phyloP scores from a whole-genome alignment of 1,140 invertebrate species.

The Venturia canescens region DNA sequence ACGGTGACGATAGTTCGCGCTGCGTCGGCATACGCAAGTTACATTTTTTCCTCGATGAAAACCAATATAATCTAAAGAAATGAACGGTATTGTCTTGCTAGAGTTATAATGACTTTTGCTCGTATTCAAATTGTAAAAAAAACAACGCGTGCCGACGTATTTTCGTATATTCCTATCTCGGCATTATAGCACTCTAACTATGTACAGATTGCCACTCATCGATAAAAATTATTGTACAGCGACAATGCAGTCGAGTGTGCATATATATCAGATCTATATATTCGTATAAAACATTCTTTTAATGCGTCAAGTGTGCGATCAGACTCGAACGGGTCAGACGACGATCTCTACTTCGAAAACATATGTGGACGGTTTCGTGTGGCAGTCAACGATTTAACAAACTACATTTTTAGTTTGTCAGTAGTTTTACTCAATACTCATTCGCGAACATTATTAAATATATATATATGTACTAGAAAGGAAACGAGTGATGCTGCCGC shows the following conservation, averaged over 20 bases:
- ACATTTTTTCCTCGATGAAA: background rate
- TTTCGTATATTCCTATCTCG: background rate
- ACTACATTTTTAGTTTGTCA: no score
- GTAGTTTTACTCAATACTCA: no score
- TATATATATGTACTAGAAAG: no score
- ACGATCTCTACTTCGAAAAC: background rate
- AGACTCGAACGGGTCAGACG: background rate
- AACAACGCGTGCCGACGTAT: background rate
- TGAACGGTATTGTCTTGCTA: background rate
- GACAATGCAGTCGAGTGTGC: conserved; percentile 22
- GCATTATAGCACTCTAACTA: conserved; percentile 37
- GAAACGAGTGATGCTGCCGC: no score
- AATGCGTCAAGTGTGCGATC: background rate
- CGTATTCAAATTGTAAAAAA: background rate
- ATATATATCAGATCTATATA: conserved; percentile 4
- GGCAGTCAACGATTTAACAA: no score
- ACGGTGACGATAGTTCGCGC: background rate
- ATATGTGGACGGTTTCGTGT: no score
- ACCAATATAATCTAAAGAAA: background rate
- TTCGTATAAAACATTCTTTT: background rate
- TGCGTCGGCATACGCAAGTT: background rate
- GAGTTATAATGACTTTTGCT: background rate
- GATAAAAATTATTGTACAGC: conserved; percentile 27
- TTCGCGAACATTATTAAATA: no score
- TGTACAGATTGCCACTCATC: conserved; percentile 29